Evolutionary conservation across 2,113 vertebrate species (phyloP).

Genomic region (Stomatorhinus ivindoensis): DNA sequence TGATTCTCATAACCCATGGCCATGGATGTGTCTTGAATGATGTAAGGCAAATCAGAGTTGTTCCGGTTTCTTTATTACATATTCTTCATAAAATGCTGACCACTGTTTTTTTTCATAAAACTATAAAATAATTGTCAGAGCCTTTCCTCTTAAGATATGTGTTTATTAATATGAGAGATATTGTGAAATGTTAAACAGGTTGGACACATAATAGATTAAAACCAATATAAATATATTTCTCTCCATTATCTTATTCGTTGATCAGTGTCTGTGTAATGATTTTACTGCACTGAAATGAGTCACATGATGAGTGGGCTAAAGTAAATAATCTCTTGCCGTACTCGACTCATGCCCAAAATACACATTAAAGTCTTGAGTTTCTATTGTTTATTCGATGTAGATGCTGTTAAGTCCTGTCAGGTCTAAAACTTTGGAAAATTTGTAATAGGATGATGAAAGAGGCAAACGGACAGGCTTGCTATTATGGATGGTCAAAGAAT

Average conservation of each 20-base stretch:
- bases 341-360: neutral
- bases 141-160: neutral
- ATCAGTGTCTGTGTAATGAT: neutral
- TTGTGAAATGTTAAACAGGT: neutral
- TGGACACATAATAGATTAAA: neutral
- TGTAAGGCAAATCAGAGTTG: neutral
- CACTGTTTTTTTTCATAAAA: neutral
- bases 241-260: neutral
- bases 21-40: neutral
- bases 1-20: neutral
- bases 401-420: slow-evolving; percentile 4
- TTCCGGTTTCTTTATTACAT: neutral
- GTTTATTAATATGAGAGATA: neutral
- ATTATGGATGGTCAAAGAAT: neutral
- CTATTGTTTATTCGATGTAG: neutral
- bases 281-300: slow-evolving; percentile 1
- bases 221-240: neutral
- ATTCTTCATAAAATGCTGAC: neutral
- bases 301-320: neutral
- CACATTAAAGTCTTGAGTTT: neutral
- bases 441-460: neutral
- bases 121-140: neutral
- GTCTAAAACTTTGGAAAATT: neutral
- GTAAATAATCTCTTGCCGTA: neutral
- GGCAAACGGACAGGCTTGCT: neutral